These are phyloP conservation scores for Lucilia sericata DNA, from an alignment of 1,140 invertebrate species.

Conservation along the genomic window DNA sequence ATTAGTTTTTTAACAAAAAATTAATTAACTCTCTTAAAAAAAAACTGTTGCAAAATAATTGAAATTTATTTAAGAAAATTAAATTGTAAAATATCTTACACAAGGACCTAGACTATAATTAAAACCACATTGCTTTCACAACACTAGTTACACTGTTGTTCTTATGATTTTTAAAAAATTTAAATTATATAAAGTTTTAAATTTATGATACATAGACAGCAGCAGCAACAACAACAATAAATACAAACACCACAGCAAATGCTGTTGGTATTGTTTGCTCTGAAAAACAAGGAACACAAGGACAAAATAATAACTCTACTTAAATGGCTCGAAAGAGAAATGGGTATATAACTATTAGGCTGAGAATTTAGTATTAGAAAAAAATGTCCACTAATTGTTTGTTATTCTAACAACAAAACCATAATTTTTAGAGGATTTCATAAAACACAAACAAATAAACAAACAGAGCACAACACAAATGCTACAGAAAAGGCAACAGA, in stretches of 20 bases:
- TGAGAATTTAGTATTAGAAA: not conserved
- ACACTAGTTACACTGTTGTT: not conserved
- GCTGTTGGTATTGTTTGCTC: not conserved
- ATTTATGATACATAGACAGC: not conserved
- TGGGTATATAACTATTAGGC: not conserved
- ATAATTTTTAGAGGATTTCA: conserved; percentile 10
- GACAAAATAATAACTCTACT: not conserved
- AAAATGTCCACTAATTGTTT: conserved; percentile 23
- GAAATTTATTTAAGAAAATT: no score
- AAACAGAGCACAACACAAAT: not conserved
- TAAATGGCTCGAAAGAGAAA: not conserved
- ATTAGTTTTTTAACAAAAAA: no score
- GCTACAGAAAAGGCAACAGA: not conserved
- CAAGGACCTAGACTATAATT: not conserved
- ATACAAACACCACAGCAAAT: not conserved
- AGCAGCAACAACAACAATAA: not conserved
- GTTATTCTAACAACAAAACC: conserved; percentile 14
- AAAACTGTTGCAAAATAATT: no score
- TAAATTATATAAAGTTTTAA: not conserved
- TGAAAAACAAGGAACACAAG: not conserved
- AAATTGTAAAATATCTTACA: no score
- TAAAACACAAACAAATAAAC: not conserved
- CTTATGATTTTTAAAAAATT: not conserved
- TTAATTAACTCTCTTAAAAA: no score
- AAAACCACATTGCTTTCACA: not conserved